A percentile compares a stretch with the other conserved stretches of the same genome.
Evolutionary conservation across 2,797 vertebrate genomes (phyloP).

Genomic region (Orestias chungarensis): DNA sequence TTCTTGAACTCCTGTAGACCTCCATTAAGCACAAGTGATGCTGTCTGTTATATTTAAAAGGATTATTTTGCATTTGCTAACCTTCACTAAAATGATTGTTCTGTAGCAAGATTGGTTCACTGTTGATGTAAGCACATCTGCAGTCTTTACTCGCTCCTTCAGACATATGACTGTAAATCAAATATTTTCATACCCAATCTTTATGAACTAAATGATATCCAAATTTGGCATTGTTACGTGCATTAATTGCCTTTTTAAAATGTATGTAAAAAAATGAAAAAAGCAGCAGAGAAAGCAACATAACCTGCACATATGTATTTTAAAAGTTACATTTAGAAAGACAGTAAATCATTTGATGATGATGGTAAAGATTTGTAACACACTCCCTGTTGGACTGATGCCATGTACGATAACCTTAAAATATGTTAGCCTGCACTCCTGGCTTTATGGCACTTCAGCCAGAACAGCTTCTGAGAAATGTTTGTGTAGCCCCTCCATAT

Average conservation of each 20-base stretch:
- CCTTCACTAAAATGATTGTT: not conserved
- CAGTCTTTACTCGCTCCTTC: not conserved
- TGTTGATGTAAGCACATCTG: not conserved
- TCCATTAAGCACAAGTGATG: not conserved
- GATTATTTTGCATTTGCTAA: not conserved
- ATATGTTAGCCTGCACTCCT: constrained; percentile 2
- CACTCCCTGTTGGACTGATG: not conserved
- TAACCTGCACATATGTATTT: not conserved
- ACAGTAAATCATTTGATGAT: not conserved
- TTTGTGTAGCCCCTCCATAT: constrained; percentile 58
- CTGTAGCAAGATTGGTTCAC: not conserved
- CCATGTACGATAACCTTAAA: not conserved
- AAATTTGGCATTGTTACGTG: not conserved
- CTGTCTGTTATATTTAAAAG: not conserved
- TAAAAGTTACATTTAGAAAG: too few relatives aligned
- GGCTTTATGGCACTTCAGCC: constrained; percentile 18
- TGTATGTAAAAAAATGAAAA: not conserved
- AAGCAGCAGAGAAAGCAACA: not conserved
- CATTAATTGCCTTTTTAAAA: not conserved
- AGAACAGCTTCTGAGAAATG: constrained; percentile 43
- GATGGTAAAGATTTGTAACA: not conserved
- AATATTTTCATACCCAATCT: not conserved
- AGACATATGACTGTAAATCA: not conserved
- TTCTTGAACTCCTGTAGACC: not conserved
- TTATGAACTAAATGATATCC: not conserved